Evolutionary conservation across 2,888 invertebrate species (phyloP), one percentile per base, ranked within the genome.

Genomic region (Macaria liturata): DNA sequence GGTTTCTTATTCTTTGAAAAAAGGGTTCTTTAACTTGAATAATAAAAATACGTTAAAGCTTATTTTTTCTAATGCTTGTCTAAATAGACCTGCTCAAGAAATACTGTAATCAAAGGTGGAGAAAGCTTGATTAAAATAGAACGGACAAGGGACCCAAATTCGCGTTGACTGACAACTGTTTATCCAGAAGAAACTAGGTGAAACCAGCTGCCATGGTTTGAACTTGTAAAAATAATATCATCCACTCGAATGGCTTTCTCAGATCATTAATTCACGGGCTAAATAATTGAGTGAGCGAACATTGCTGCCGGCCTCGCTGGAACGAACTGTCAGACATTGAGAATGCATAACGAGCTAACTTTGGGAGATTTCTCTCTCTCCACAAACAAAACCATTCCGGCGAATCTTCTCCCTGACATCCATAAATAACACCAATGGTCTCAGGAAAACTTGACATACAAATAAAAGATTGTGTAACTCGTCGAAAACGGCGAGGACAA

Each of bases 341-440:
- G 60, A 67, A 68, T 65, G 65, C 66, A 63, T 54, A 59, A 58
- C 56, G 44, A 51, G 57, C 52, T 56, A 20, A 20, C 20, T 75
- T 72, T 54, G 59, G 60, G 55, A 54, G 60, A 45, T 60, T 59
- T 57, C 63, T 54, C 34, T 44, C 50, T 20, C 20, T 20, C 49
- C 54, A 49, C 49, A 57, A 57, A 57, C 48, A 57, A 61, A 56
- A 58, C 37, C 30, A 56, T 49, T 32, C 40, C 32, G 45, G 42
- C 45, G 49, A 49, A 46, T 54, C 50, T 52, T 20, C 43, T 44
- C 44, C 3, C 43, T 40, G 46, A 53, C 49, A 52, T 61, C 58
- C 61, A 62, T 62, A 62, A 64, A 66, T 61, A 60, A 56, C 61
- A 54, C 45, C 51, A 58, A 57, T 52, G 55, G 53, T 57, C 50